Percentiles rank a stretch among this genome's conserved stretches.
Conservation (phyloP, 92 coral and sea anemone genomes). For the Diadumene lineata region DNA sequence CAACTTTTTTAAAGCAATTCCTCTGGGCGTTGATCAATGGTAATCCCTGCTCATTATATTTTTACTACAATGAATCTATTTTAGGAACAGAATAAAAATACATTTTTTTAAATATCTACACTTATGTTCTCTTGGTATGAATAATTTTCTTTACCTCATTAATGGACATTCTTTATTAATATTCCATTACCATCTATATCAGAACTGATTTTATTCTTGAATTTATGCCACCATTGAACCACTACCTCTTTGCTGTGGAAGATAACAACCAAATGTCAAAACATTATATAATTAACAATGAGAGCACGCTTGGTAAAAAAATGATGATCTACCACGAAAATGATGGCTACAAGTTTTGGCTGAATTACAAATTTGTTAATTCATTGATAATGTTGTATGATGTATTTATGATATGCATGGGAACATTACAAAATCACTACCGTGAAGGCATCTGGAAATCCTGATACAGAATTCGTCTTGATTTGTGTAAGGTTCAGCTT, state of each 20-base stretch:
- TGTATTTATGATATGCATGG: no score
- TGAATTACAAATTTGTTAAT: no score
- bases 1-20: not conserved
- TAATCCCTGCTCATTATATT: not conserved
- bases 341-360: no score
- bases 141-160: slow-evolving; percentile 6
- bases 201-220: slow-evolving; percentile 5
- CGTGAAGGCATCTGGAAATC: no score
- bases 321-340: no score
- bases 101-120: not conserved
- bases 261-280: not conserved
- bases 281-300: no score
- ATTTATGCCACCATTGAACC: slow-evolving; percentile 12
- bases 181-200: not conserved
- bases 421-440: no score
- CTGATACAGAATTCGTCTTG: no score
- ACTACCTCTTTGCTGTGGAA: slow-evolving; percentile 8
- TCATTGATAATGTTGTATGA: no score
- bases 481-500: no score
- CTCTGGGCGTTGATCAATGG: not conserved
- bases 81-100: no score
- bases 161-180: not conserved
- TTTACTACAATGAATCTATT: not conserved
- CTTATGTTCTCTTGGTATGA: not conserved
- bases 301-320: no score